Evolutionary conservation across 2,888 invertebrate species (phyloP), one percentile per base, ranked within the genome.

Genomic region (Latheticus oryzae): DNA sequence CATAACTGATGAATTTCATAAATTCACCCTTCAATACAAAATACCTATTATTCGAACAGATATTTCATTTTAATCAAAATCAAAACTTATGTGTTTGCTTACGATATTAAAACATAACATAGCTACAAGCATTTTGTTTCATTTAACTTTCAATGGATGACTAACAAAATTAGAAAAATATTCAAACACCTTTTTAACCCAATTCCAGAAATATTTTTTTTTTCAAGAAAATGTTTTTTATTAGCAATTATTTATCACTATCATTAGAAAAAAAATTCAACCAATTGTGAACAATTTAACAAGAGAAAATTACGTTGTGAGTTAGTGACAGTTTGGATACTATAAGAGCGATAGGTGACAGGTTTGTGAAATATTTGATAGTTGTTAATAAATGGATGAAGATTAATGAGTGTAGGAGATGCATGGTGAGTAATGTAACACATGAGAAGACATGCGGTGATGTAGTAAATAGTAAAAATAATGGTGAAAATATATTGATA

Each of bases 281-380:
- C n/a, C n/a, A n/a, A n/a, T n/a, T n/a, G 28, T 50, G 50, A 38
- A 38, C 50, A 38, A 50, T 50, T 50, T 28, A 38, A 38, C 28
- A 16, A 30, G 21, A 35, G 28, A 48, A 48, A 48, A 48, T 48
- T 33, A 48, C 35, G 23, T 37, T 38, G 50, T 50, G 48, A 48
- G 8, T 11, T 7, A 37, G 24, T 16, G 48, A 48, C 35, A 50
- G 28, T 26, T 3, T 8, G 35, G 8, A 17, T 17, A 48, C 12
- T 26, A 50, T 50, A 37, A 50, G 48, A 50, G 48, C 37, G 48
- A 50, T 50, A 37, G 48, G 48, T 50, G 48, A 50, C 48, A 50
- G 37, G 26, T 5, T 11, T 15, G 26, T 37, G 16, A 35, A 26
- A 37, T 38, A 38, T 38, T 50, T 50, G 37, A 11, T 26, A 50